These are phyloP conservation scores for Malurus leucopterus DNA, from an alignment of 2,797 vertebrate species.

Conservation along the genomic window DNA sequence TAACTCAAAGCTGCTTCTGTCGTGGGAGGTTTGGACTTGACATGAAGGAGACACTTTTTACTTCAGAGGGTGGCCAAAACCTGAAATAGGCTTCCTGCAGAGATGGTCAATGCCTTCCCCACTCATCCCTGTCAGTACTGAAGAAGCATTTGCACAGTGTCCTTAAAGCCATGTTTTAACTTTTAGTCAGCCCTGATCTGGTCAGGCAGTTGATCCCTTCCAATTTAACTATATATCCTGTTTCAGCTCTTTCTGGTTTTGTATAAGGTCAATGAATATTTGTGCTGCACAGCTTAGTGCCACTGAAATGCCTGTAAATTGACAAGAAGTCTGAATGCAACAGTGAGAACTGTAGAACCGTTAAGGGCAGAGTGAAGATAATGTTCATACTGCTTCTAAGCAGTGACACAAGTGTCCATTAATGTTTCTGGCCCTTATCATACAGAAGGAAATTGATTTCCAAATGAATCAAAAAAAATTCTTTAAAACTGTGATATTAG, in stretches of 20 bases:
- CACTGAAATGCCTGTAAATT: background rate
- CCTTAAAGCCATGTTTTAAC: background rate
- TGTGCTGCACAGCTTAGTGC: background rate
- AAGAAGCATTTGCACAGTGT: background rate
- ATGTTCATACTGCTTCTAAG: fast-evolving
- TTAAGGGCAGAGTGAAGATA: background rate
- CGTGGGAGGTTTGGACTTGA: background rate
- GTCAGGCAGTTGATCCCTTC: background rate
- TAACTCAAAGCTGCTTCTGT: background rate
- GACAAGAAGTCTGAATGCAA: background rate
- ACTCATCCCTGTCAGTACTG: background rate
- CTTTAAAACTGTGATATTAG: background rate
- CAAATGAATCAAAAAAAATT: background rate
- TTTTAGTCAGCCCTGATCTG: background rate
- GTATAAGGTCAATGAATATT: fast-evolving
- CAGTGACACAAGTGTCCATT: background rate
- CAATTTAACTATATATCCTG: fast-evolving
- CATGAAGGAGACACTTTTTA: background rate
- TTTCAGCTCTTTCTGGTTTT: background rate
- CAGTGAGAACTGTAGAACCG: background rate
- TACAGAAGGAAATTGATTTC: background rate
- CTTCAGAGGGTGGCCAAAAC: background rate
- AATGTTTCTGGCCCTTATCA: background rate
- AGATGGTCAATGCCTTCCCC: fast-evolving
- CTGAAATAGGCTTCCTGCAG: background rate